These are phyloP conservation scores for Autographa pulchrina DNA, from an alignment of 2,888 invertebrate genomes.

Conservation along the genomic window DNA sequence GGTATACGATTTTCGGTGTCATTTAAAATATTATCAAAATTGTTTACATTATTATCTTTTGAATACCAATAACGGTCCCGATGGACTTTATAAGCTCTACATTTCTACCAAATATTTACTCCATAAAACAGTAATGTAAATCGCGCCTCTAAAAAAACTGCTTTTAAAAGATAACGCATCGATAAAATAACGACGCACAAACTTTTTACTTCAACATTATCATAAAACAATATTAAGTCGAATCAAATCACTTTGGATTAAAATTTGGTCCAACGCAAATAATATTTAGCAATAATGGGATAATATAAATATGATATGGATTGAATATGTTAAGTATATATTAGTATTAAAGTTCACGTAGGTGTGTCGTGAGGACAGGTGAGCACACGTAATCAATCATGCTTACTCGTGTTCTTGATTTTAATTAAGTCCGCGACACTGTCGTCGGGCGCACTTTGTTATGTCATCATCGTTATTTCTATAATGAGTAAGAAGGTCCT, in stretches of 20 bases:
- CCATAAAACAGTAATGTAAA: neutral
- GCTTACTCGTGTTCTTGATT: slow-evolving; percentile 43
- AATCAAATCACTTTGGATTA: neutral
- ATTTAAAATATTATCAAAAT: no score
- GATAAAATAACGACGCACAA: slow-evolving; percentile 5
- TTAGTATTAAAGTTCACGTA: slow-evolving; percentile 17
- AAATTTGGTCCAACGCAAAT: neutral
- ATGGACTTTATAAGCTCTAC: neutral
- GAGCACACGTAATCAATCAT: slow-evolving; percentile 35
- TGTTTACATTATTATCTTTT: no score
- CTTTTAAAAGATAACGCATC: neutral
- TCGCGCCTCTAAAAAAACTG: neutral
- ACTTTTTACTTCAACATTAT: neutral
- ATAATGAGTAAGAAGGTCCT: slow-evolving; percentile 6
- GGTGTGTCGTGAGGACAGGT: slow-evolving; percentile 21
- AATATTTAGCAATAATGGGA: neutral
- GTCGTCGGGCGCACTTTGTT: slow-evolving; percentile 13
- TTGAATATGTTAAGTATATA: slow-evolving; percentile 13
- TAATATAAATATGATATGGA: slow-evolving; percentile 20
- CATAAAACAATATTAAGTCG: slow-evolving; percentile 2
- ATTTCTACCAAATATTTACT: neutral
- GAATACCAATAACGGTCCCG: neutral
- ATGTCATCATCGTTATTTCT: slow-evolving; percentile 21
- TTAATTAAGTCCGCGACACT: slow-evolving; percentile 30
- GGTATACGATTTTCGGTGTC: no score